Base-by-base conservation (phyloP, 1,140 invertebrate genomes). In the Zaprionus kolodkinae region DNA sequence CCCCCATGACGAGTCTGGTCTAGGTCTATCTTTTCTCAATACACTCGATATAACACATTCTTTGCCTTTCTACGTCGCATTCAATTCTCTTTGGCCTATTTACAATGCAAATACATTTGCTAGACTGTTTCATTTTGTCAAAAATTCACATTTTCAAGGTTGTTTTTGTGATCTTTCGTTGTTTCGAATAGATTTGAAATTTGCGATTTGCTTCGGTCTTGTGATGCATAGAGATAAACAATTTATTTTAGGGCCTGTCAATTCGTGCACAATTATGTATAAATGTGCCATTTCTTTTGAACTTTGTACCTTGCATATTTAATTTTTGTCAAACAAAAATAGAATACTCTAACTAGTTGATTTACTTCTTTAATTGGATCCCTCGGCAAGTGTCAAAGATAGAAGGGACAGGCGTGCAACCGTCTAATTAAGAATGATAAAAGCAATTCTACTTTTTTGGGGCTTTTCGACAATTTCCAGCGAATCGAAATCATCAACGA, bases 371-470 rank as follows among this genome's bases (percentile, higher is more conserved):
- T 38, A 43, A 65, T 67, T 50, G 30, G 17, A 48, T 50, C 45
- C 10, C 15, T 50, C 17, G 10, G n/a, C 13, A 10, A 30, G 30
- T 64, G 54, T 60, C 61, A 35, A 6, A 54, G 30, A 38, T 59
- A 74, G 48, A 66, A 57, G 3, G 38, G 55, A 45, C 60, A 38
- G 50, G 30, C 61, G 57, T 73, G 57, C 54, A 43, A 59, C n/a
- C 63, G 35, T 11, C 59, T 75, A 77, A 87, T 77, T 79, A 50
- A 74, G 69, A 76, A 72, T 82, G 72, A 79, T 83, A 76, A 71
- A 75, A 64, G 38, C 73, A 84, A 83, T 73, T 72, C 38, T 21
- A 21, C 21, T 63, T n/a, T 27, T 67, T 71, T 68, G 45, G 61
- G 57, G 38, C 48, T 64, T 64, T 56, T 67, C 35, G 54, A 60